Evolutionary conservation across 2,888 invertebrate genomes (phyloP).

Genomic region (Hermaeophaga mercurialis): DNA sequence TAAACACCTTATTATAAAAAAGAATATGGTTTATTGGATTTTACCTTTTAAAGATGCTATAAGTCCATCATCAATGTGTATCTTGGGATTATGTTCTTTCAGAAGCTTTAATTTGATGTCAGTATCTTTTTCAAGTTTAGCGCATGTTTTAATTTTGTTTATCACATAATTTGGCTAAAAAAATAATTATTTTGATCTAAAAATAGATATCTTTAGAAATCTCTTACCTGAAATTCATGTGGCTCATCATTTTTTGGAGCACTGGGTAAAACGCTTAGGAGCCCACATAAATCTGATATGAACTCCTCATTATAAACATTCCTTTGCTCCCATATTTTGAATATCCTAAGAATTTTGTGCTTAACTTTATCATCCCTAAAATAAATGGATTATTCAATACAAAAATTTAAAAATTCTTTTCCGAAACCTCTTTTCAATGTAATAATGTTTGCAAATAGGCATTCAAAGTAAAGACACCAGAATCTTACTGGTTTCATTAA

Average conservation of each 20-base stretch:
- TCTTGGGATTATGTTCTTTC: constrained; percentile 69
- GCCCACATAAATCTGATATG: constrained; percentile 81
- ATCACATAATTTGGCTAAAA: constrained; percentile 73
- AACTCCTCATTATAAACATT: constrained; percentile 90
- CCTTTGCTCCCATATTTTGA: constrained; percentile 95
- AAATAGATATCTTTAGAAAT: too few species aligned
- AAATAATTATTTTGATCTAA: too few species aligned
- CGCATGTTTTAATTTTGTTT: constrained; percentile 75
- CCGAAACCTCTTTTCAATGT: too few species aligned
- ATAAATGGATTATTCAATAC: too few species aligned
- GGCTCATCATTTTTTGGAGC: constrained; percentile 70
- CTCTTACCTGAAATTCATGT: constrained; percentile 74
- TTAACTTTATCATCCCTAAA: constrained; percentile 87
- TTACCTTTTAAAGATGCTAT: constrained; percentile 81
- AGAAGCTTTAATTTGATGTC: constrained; percentile 71
- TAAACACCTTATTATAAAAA: background rate
- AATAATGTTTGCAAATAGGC: too few species aligned
- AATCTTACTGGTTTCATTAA: too few species aligned
- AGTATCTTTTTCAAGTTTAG: constrained; percentile 74
- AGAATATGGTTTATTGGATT: background rate
- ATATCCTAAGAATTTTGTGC: constrained; percentile 83
- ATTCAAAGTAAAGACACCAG: too few species aligned
- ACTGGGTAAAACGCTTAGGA: constrained; percentile 78
- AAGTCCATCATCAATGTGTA: constrained; percentile 75
- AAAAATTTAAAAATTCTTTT: background rate